These are phyloP conservation scores for Gambusia holbrooki DNA, from an alignment of 2,113 vertebrate genomes.

Conservation along the genomic window DNA sequence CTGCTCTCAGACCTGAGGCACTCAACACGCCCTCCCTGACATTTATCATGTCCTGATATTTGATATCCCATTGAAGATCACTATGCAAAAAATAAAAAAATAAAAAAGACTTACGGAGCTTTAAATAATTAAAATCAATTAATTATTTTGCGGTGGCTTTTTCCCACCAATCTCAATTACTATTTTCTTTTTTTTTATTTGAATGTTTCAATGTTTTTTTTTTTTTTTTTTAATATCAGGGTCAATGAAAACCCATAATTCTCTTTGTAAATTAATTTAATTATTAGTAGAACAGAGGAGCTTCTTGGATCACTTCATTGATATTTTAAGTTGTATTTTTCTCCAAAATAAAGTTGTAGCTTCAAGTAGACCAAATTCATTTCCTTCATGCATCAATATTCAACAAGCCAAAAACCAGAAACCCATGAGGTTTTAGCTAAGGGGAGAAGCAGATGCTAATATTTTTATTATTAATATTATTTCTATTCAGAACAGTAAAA, in stretches of 20 bases:
- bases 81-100: neutral
- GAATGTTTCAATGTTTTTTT: neutral
- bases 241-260: slow-evolving; percentile 7
- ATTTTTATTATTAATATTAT: slow-evolving; percentile 45
- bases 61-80: neutral
- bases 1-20: slow-evolving; percentile 8
- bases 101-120: neutral
- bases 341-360: slow-evolving; percentile 5
- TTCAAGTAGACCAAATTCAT: slow-evolving; percentile 25
- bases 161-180: neutral
- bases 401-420: slow-evolving; percentile 23
- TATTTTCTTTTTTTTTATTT: neutral
- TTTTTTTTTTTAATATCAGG: too few relatives aligned
- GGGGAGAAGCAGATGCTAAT: slow-evolving; percentile 25
- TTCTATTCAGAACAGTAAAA: slow-evolving; percentile 40
- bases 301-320: slow-evolving; percentile 7
- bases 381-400: slow-evolving; percentile 45
- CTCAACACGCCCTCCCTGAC: slow-evolving; percentile 8
- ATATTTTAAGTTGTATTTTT: neutral
- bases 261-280: slow-evolving; percentile 23
- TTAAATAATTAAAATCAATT: neutral
- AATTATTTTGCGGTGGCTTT: too few relatives aligned
- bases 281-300: slow-evolving; percentile 11
- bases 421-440: slow-evolving; percentile 18
- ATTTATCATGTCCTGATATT: slow-evolving; percentile 1